Base-by-base conservation (phyloP, 2,888 invertebrate species). In the Dynastes maya region DNA sequence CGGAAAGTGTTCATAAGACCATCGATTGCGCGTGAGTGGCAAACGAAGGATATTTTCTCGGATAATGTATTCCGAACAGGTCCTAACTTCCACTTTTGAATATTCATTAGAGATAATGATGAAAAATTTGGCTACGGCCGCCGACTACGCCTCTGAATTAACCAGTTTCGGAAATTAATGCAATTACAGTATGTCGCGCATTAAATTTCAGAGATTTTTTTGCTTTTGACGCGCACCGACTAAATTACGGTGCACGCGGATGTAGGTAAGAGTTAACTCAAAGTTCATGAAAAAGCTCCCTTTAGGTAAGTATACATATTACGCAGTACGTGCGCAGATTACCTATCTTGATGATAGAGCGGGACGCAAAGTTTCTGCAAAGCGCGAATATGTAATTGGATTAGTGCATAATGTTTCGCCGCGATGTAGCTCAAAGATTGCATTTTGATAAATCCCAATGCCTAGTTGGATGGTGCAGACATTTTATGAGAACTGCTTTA, bases 61-160 rank as follows among this genome's bases (percentile, higher is more conserved):
- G n/a, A 40, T 71, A 71, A 71, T 71, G 53, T 71, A 71, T 71
- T 71, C 71, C 71, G 37, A 71, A 32, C 71, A 71, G 71, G 71
- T 71, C 37, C 71, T 55, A 58, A 32, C 71, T 71, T 53, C 71
- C 32, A 71, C 71, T 71, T 71, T 71, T 71, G 71, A 71, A 71
- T 71, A 71, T 71, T 71, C 71, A 71, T 71, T 71, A 71, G 37
- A 71, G 71, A 71, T 71, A 71, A 71, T 71, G 71, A 71, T 71
- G 71, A 71, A 71, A 71, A 71, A 71, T 71, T 71, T 37, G 55
- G 55, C 71, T 27, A 6, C 55, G 32, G 37, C 71, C 71, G 55
- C 55, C 71, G 49, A 71, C 55, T 71, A 53, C 71, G 71, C 32
- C 53, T 32, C 32, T 32, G 32, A 67, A 67, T 67, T 67, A 67